Evolutionary conservation across 2,888 invertebrate species (phyloP), one percentile per base, ranked within the genome.

Genomic region (Stenolophus ochropezus): DNA sequence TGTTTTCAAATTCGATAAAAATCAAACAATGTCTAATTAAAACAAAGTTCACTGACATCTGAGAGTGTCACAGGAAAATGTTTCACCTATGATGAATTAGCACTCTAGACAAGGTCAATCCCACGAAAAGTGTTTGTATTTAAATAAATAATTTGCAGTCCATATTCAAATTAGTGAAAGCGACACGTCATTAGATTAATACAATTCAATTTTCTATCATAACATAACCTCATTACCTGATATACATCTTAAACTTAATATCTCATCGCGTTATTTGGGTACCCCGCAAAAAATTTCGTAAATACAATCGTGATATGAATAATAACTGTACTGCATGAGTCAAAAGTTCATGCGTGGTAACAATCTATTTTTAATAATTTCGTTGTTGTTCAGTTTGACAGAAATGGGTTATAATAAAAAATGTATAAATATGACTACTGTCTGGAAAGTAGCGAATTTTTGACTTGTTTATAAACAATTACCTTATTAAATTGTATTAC

Each of bases 141-240:
- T 65, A 65, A 65, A 65, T 69, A 33, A 69, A 33, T 33, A 8
- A 33, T 69, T 69, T 27, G 33, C 33, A 18, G 27, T 14, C 6
- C 18, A 18, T 61, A 69, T 73, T 73, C 23, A 73, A 73, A 73
- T 73, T 73, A 73, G 73, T 73, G 73, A 73, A 73, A 73, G 73
- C 73, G 20, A 69, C 16, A 69, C 65, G 65, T 69, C 65, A 69
- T 69, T 27, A 69, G 27, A 23, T 61, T 61, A 61, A 61, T 61
- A 61, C 61, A 61, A 61, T 61, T 61, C 25, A 69, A 69, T 69
- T 69, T 69, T 33, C 65, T 33, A 69, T 69, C 33, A 69, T 69
- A 69, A 69, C 65, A 69, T 69, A 69, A 69, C 65, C 65, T 33
- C 65, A 16, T 69, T 69, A 69, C 65, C 65, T 69, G 65, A 69